phyloP scores from a whole-genome alignment of 2,888 invertebrate species.

The Ophraella communa region DNA sequence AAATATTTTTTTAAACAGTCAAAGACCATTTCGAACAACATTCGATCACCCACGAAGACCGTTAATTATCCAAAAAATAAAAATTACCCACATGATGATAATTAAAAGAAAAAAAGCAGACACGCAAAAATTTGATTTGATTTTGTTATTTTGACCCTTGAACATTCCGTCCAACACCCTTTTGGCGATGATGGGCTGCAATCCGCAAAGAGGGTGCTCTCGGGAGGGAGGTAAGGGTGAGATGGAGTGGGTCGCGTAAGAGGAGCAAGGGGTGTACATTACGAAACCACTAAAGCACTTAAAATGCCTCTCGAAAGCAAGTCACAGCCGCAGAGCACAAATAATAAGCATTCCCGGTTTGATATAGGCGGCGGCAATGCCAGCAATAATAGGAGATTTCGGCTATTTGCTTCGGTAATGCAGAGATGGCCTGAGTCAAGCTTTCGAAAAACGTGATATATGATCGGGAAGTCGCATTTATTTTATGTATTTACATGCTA shows the following conservation, averaged over 20 bases:
- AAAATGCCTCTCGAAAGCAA: slow-evolving; percentile 37
- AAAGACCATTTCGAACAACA: slow-evolving; percentile 30
- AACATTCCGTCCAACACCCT: slow-evolving; percentile 29
- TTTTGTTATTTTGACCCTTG: slow-evolving; percentile 29
- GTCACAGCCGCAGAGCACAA: slow-evolving; percentile 37
- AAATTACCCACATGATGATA: background rate
- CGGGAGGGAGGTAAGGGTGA: no score
- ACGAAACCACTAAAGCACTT: slow-evolving; percentile 37
- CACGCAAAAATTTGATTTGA: no score
- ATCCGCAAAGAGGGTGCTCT: slow-evolving; percentile 24
- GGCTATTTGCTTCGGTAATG: slow-evolving; percentile 17
- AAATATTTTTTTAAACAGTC: slow-evolving; percentile 48
- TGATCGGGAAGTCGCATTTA: no score
- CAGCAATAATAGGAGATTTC: slow-evolving; percentile 29
- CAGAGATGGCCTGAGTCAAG: slow-evolving; percentile 4
- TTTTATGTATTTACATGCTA: no score
- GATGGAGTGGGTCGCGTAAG: background rate
- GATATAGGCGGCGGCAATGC: slow-evolving; percentile 17
- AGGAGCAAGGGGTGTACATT: slow-evolving; percentile 29
- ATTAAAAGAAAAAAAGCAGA: no score
- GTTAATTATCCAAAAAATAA: slow-evolving; percentile 17
- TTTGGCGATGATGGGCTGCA: slow-evolving; percentile 23
- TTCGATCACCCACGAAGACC: slow-evolving; percentile 48
- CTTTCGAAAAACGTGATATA: no score
- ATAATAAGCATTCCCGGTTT: slow-evolving; percentile 36